Percentiles rank a stretch among this genome's conserved stretches.
Evolutionary conservation across 2,113 vertebrate species (phyloP).

Genomic region (Rhinolophus ferrumequinum): DNA sequence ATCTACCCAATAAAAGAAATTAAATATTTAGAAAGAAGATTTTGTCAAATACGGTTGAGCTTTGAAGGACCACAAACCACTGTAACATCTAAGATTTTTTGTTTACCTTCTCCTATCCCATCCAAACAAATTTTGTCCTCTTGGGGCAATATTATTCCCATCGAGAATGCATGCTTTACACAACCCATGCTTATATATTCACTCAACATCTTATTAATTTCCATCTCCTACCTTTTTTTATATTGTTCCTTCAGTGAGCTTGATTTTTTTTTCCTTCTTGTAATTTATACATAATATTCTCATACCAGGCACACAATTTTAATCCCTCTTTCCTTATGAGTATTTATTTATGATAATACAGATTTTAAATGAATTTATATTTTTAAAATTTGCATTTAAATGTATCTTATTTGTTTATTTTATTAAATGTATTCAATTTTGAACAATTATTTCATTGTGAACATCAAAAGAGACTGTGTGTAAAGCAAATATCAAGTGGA

Average conservation of each 20-base stretch:
- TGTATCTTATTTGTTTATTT: background rate
- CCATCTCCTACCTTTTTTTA: background rate
- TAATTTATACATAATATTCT: background rate
- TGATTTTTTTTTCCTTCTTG: background rate
- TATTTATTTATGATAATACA: background rate
- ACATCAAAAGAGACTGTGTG: background rate
- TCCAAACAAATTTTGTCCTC: background rate
- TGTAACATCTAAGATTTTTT: background rate
- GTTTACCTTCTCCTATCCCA: background rate
- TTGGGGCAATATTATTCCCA: background rate
- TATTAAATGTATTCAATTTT: background rate
- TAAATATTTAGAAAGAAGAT: conserved; percentile 31
- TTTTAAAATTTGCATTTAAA: background rate
- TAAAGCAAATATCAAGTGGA: background rate
- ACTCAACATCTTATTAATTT: background rate
- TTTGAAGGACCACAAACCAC: background rate
- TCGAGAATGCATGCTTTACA: background rate
- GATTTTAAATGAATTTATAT: background rate
- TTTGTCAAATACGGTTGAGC: background rate
- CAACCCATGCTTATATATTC: background rate
- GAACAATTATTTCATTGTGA: background rate
- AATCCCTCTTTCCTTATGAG: background rate
- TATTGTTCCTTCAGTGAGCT: background rate
- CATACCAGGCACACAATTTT: background rate
- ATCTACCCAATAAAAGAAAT: background rate